These are phyloP conservation scores for Bufo bufo DNA, from an alignment of 2,113 vertebrate genomes.

Conservation along the genomic window DNA sequence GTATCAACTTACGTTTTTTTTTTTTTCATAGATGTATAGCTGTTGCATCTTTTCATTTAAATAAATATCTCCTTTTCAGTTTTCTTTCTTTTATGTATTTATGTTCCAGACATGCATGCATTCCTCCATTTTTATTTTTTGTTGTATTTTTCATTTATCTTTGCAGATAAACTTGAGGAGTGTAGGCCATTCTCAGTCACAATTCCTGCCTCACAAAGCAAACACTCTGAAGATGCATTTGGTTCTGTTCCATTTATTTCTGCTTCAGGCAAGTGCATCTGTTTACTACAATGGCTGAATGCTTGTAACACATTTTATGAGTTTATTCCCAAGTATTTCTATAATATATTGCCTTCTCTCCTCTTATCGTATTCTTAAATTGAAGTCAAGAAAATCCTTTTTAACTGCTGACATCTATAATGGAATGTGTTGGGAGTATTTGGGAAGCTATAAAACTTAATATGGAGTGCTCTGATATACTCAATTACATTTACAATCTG, in stretches of 20 bases:
- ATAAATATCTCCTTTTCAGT: neutral
- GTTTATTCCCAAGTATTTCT: neutral
- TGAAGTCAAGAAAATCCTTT: neutral
- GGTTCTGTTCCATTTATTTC: constrained; percentile 93
- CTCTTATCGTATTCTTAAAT: neutral
- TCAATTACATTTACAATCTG: too few species aligned
- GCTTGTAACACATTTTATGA: neutral
- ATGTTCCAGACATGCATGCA: constrained; percentile 17
- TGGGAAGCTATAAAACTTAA: neutral
- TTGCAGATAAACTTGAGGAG: constrained; percentile 86
- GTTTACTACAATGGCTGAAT: constrained; percentile 17
- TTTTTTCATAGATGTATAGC: neutral
- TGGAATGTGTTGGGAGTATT: neutral
- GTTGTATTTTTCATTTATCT: constrained; percentile 71
- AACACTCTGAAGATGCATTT: constrained; percentile 88
- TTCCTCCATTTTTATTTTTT: constrained; percentile 63
- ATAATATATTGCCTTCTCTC: neutral
- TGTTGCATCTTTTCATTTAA: neutral
- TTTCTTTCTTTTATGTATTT: neutral
- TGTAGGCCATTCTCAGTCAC: constrained; percentile 77
- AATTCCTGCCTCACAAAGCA: constrained; percentile 73
- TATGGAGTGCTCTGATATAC: too few species aligned
- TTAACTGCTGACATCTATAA: neutral
- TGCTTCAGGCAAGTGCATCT: constrained; percentile 93
- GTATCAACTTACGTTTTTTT: neutral